A percentile compares a stretch with the other conserved stretches of the same genome.
Conservation (phyloP, 2,888 invertebrate genomes). For the Pheosia gnoma region DNA sequence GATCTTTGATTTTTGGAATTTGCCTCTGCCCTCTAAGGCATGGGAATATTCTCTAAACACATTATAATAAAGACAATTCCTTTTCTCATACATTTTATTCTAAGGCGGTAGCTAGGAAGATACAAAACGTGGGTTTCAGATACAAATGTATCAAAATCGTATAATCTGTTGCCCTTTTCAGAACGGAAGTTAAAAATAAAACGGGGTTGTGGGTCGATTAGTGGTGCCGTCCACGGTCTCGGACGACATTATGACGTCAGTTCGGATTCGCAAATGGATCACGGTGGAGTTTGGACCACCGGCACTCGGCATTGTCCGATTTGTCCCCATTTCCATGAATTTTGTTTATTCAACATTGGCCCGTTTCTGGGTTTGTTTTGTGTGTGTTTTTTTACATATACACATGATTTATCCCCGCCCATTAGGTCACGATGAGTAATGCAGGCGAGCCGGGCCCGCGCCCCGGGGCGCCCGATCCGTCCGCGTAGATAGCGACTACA, state of each 20-base stretch:
- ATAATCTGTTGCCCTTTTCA: background rate
- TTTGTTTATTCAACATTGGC: conserved; percentile 78
- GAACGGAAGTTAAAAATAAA: conserved; percentile 9
- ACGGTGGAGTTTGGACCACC: conserved; percentile 63
- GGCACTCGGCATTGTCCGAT: conserved; percentile 71
- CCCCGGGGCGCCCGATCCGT: conserved; percentile 78
- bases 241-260: conserved; percentile 40
- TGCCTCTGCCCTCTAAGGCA: too few relatives aligned
- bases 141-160: background rate
- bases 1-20: too few relatives aligned
- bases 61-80: too few relatives aligned
- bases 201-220: conserved; percentile 9
- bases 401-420: conserved; percentile 80
- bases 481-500: conserved; percentile 78
- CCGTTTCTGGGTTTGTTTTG: conserved; percentile 68
- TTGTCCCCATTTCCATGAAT: conserved; percentile 82
- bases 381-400: conserved; percentile 70
- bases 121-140: background rate
- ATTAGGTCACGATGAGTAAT: conserved; percentile 82
- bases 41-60: too few relatives aligned
- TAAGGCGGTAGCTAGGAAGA: too few relatives aligned
- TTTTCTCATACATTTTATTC: too few relatives aligned
- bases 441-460: conserved; percentile 63
- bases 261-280: conserved; percentile 59
- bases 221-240: background rate